Percentiles rank a stretch among this genome's conserved stretches.
These are phyloP conservation scores for Corydoras maculifer DNA, from an alignment of 2,113 vertebrate species.

Conservation along the genomic window DNA sequence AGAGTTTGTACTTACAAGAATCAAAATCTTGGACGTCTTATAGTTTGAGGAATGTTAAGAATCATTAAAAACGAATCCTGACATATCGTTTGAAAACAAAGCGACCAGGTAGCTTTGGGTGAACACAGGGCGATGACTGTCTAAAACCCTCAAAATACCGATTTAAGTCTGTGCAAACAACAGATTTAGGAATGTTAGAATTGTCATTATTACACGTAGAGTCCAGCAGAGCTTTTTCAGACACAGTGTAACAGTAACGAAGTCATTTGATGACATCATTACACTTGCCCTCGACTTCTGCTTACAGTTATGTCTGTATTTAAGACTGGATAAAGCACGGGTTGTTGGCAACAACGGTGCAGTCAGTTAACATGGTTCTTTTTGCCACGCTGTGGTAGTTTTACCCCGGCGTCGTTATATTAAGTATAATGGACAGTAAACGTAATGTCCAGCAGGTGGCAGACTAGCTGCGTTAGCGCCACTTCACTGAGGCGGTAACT, in stretches of 20 bases:
- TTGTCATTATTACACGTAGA: neutral
- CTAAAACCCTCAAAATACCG: conserved; percentile 4
- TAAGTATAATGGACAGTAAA: conserved; percentile 22
- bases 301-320: neutral
- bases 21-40: neutral
- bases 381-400: conserved; percentile 34
- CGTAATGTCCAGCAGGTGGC: conserved; percentile 27
- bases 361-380: conserved; percentile 53
- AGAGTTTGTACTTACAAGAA: conserved; percentile 2
- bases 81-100: neutral
- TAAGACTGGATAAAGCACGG: conserved; percentile 7
- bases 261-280: conserved; percentile 3
- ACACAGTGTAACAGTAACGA: conserved; percentile 29
- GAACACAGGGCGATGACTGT: neutral
- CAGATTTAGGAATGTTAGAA: neutral
- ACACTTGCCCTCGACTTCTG: neutral
- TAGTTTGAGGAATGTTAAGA: conserved; percentile 16
- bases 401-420: conserved; percentile 15
- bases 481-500: neutral
- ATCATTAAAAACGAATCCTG: conserved; percentile 12
- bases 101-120: conserved; percentile 1
- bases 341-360: conserved; percentile 49
- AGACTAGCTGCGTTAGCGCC: conserved; percentile 5
- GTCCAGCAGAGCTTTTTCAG: conserved; percentile 31
- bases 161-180: conserved; percentile 15